Evolutionary conservation across 2,888 invertebrate genomes (phyloP).

Genomic region (Frankliniella intonsa): DNA sequence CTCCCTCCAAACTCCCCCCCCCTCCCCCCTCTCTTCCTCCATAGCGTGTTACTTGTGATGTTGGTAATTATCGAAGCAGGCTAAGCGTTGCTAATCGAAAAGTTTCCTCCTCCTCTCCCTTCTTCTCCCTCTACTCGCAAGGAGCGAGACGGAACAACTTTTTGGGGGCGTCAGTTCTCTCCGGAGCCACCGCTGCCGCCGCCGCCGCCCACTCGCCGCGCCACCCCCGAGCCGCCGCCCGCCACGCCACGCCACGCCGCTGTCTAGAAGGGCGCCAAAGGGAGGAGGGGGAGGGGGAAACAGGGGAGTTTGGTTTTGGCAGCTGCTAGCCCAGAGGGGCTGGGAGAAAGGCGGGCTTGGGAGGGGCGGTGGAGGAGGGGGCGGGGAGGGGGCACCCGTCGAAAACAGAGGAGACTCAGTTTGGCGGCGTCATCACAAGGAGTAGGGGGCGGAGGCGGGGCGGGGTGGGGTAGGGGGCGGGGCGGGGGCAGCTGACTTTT

Average conservation of each 20-base stretch:
- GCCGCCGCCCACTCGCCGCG: not conserved
- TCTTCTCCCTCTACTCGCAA: not conserved
- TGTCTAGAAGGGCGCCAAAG: slow-evolving; percentile 1
- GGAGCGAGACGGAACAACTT: slow-evolving; percentile 14
- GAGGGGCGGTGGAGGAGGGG: slow-evolving; percentile 27
- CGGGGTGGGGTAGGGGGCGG: slow-evolving; percentile 33
- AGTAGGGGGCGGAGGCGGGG: slow-evolving; percentile 38
- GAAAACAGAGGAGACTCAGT: slow-evolving; percentile 33
- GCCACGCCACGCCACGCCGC: not conserved
- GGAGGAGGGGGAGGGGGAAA: not conserved
- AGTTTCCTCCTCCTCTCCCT: not conserved
- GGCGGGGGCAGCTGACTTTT: slow-evolving; percentile 32
- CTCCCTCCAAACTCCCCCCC: no score
- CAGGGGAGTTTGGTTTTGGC: slow-evolving; percentile 6
- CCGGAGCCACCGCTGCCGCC: not conserved
- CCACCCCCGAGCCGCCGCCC: no score
- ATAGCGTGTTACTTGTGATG: not conserved
- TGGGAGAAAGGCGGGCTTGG: slow-evolving; percentile 30
- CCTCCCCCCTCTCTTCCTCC: no score
- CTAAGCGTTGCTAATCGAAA: slow-evolving; percentile 26
- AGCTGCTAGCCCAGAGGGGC: slow-evolving; percentile 21
- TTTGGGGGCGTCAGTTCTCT: slow-evolving; percentile 26
- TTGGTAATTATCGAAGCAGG: not conserved
- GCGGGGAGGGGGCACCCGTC: slow-evolving; percentile 32
- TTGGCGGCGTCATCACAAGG: slow-evolving; percentile 35